phyloP scores from a whole-genome alignment of 2,888 invertebrate genomes.

The Acrobasis suavella region DNA sequence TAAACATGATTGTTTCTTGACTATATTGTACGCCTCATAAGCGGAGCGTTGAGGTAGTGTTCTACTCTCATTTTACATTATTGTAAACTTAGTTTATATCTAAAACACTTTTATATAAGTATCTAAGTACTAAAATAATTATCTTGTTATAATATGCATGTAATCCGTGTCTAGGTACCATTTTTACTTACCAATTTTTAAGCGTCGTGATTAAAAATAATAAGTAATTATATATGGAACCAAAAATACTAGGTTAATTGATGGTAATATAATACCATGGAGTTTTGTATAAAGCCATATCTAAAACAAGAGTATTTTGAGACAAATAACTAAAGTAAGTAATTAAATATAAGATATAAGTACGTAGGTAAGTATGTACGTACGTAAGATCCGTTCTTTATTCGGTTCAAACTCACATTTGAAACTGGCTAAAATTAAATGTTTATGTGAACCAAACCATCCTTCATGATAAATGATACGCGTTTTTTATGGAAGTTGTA shows the following conservation, averaged over 20 bases:
- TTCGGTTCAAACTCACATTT: too few relatives aligned
- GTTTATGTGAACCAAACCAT: too few relatives aligned
- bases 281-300: slow-evolving; percentile 10
- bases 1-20: background rate
- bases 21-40: too few relatives aligned
- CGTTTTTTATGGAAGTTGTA: too few relatives aligned
- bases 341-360: background rate
- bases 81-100: background rate
- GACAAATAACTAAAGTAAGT: slow-evolving; percentile 16
- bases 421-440: too few relatives aligned
- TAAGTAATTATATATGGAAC: slow-evolving; percentile 4
- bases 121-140: too few relatives aligned
- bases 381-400: too few relatives aligned
- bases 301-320: slow-evolving; percentile 10
- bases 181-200: too few relatives aligned
- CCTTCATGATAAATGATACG: too few relatives aligned
- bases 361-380: too few relatives aligned
- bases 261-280: background rate
- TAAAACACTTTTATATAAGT: too few relatives aligned
- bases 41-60: too few relatives aligned
- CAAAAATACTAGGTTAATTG: background rate
- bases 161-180: background rate
- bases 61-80: background rate
- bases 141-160: background rate
- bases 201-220: background rate